These are phyloP conservation scores for Scyliorhinus canicula DNA, from an alignment of 2,797 vertebrate species.

Conservation along the genomic window DNA sequence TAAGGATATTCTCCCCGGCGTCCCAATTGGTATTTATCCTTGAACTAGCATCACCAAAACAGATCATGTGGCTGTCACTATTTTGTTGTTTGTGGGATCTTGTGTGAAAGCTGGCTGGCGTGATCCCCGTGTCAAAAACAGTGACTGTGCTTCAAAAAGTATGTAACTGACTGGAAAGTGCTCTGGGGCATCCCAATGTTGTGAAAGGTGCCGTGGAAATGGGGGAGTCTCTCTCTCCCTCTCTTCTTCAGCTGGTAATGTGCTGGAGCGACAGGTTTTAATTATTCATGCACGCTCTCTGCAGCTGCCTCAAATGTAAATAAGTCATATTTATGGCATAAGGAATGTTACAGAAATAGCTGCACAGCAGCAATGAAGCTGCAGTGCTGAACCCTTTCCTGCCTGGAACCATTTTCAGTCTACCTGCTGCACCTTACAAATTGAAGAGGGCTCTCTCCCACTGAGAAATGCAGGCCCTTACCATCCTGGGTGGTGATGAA, in stretches of 20 bases:
- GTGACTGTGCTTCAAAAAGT: not conserved
- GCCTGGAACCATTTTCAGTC: not conserved
- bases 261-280: not conserved
- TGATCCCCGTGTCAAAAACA: not conserved
- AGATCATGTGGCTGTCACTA: not conserved
- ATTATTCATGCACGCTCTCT: not conserved
- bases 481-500: not conserved
- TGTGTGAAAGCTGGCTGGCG: not conserved
- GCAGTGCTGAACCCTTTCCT: not conserved
- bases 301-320: conserved; percentile 12
- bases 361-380: not conserved
- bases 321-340: not conserved
- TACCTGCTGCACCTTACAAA: not conserved
- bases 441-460: not conserved
- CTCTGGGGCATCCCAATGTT: not conserved
- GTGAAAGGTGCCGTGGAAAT: not conserved
- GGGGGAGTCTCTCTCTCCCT: not conserved
- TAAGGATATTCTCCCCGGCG: not conserved
- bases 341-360: not conserved
- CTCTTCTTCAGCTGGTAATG: not conserved
- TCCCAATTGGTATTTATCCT: not conserved
- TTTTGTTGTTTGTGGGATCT: not conserved
- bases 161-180: not conserved
- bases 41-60: not conserved
- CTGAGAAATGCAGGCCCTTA: not conserved